phyloP scores from a whole-genome alignment of 2,888 invertebrate genomes.

The Criorhina ranunculi region DNA sequence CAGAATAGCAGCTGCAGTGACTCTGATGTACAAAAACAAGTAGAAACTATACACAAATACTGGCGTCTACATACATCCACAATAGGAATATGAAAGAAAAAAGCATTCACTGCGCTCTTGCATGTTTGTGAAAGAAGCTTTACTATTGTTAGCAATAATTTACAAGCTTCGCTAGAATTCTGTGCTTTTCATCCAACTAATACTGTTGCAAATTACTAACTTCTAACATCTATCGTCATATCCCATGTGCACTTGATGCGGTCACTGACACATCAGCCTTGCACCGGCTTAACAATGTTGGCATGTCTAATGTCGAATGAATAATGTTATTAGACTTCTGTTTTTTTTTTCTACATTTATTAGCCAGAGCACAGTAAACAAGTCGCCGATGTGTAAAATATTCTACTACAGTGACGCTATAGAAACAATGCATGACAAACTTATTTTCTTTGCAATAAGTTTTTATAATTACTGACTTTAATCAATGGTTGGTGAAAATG shows the following conservation, averaged over 20 bases:
- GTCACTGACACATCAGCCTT: conserved; percentile 80
- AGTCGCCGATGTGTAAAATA: no score
- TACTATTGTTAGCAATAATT: conserved; percentile 48
- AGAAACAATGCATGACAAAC: no score
- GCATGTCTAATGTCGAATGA: conserved; percentile 68
- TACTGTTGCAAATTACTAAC: conserved; percentile 18
- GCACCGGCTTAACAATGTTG: conserved; percentile 77
- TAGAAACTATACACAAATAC: conserved; percentile 37
- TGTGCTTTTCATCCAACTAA: conserved; percentile 39
- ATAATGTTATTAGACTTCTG: conserved; percentile 42
- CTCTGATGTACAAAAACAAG: conserved; percentile 50
- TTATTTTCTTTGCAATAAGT: no score
- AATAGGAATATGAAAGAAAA: conserved; percentile 15
- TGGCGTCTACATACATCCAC: not conserved
- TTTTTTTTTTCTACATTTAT: conserved; percentile 40
- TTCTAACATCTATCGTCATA: conserved; percentile 58
- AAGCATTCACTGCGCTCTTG: conserved; percentile 7
- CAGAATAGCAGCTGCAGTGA: conserved; percentile 47
- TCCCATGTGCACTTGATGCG: conserved; percentile 79
- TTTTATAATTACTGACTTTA: no score
- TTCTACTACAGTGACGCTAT: no score
- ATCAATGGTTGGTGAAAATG: no score
- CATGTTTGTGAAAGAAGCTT: conserved; percentile 57
- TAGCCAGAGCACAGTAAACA: conserved; percentile 5
- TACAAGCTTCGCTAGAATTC: conserved; percentile 29